Evolutionary conservation across 2,113 vertebrate species (phyloP).

Genomic region (Phodopus roborovskii): DNA sequence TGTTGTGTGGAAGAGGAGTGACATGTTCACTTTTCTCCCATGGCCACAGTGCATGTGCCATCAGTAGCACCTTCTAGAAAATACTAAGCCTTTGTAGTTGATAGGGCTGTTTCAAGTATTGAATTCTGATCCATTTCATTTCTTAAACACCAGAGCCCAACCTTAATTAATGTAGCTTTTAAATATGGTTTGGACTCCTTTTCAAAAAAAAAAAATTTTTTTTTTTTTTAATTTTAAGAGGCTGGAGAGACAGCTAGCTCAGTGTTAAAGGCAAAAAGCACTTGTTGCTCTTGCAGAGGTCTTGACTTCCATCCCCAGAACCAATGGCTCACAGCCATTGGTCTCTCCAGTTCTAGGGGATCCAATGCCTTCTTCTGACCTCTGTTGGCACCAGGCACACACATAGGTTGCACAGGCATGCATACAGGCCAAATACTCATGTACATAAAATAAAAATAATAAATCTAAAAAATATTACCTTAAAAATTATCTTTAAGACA

Average conservation of each 20-base stretch:
- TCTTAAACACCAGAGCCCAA: neutral
- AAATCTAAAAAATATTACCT: too few species aligned
- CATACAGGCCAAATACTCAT: neutral
- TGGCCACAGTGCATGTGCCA: rapidly evolving
- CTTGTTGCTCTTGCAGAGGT: neutral
- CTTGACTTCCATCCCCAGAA: neutral
- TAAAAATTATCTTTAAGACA: too few species aligned
- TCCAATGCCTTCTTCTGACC: neutral
- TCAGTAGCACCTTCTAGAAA: neutral
- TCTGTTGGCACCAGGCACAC: neutral
- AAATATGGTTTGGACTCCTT: neutral
- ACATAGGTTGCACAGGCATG: neutral
- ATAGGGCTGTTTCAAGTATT: neutral
- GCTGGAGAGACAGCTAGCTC: neutral
- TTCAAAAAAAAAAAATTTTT: neutral
- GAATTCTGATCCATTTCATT: neutral
- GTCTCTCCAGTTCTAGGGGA: too few species aligned
- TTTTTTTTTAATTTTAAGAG: neutral
- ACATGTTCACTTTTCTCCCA: neutral
- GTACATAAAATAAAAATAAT: neutral
- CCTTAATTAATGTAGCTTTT: slow-evolving; percentile 45
- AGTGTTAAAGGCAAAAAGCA: neutral
- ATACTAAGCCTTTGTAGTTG: neutral
- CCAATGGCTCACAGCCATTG: neutral
- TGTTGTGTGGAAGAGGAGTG: neutral